These are phyloP conservation scores for Ptychoptera albimana DNA, from an alignment of 2,888 invertebrate genomes.

Conservation along the genomic window DNA sequence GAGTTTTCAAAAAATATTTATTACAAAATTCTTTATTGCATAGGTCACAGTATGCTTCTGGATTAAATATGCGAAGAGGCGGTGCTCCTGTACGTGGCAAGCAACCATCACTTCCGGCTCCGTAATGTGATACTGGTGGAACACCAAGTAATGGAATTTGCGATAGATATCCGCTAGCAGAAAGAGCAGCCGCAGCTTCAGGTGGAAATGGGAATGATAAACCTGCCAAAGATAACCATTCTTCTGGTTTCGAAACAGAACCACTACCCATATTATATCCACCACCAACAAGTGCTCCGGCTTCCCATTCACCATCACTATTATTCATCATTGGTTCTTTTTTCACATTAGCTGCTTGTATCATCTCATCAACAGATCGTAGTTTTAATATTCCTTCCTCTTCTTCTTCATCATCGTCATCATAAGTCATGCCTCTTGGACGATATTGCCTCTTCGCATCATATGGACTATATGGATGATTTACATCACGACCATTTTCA, in stretches of 20 bases:
- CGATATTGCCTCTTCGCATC: too few relatives aligned
- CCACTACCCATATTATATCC: background rate
- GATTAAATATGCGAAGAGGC: conserved; percentile 79
- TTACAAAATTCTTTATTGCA: conserved; percentile 99
- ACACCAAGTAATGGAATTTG: conserved; percentile 26
- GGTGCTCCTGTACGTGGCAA: conserved; percentile 29
- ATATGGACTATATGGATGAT: background rate
- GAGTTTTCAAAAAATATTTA: conserved; percentile 95
- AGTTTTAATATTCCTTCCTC: conserved; percentile 1
- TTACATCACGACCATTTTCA: background rate
- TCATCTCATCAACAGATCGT: background rate
- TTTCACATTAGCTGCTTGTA: conserved; percentile 4
- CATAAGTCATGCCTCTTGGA: background rate
- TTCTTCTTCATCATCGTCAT: conserved; percentile 1
- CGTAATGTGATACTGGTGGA: conserved; percentile 12
- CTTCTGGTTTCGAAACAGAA: conserved; percentile 15
- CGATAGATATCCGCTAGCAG: conserved; percentile 25
- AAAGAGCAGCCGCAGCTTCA: conserved; percentile 22
- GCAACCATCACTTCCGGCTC: conserved; percentile 23
- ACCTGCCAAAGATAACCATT: conserved; percentile 24
- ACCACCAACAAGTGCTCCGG: background rate
- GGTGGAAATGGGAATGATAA: conserved; percentile 30
- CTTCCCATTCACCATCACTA: conserved; percentile 4
- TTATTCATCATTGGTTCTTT: conserved; percentile 5
- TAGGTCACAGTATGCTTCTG: conserved; percentile 91